Evolutionary conservation across 2,113 vertebrate species (phyloP).

Genomic region (Fregata magnificens): DNA sequence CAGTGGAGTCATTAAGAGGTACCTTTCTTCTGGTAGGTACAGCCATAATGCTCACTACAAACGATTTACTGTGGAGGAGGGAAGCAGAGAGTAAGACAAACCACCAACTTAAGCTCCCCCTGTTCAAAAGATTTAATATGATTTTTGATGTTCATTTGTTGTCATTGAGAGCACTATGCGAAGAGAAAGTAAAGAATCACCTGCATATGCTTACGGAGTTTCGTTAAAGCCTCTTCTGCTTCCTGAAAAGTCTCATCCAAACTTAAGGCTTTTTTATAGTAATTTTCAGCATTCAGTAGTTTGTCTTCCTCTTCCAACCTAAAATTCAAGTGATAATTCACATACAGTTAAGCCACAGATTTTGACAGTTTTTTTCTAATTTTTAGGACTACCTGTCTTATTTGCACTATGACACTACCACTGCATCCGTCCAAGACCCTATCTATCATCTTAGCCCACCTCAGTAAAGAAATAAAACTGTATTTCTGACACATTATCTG

Average conservation of each 20-base stretch:
- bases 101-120: neutral
- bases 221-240: constrained; percentile 88
- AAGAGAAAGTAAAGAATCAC: constrained; percentile 91
- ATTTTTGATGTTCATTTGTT: neutral
- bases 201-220: constrained; percentile 92
- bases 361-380: neutral
- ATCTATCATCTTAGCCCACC: neutral
- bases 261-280: constrained; percentile 88
- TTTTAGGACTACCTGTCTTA: neutral
- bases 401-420: neutral
- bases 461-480: neutral
- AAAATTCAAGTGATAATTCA: constrained; percentile 6
- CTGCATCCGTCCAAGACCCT: neutral
- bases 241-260: constrained; percentile 88
- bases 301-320: constrained; percentile 96
- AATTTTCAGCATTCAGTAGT: constrained; percentile 88
- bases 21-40: constrained; percentile 39
- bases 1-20: neutral
- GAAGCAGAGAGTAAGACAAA: constrained; percentile 48
- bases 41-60: constrained; percentile 58
- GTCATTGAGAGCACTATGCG: neutral
- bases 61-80: neutral
- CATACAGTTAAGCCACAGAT: neutral
- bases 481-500: neutral
- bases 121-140: neutral